phyloP scores from a whole-genome alignment of 2,888 invertebrate genomes.

The Stenchaetothrips biformis region DNA sequence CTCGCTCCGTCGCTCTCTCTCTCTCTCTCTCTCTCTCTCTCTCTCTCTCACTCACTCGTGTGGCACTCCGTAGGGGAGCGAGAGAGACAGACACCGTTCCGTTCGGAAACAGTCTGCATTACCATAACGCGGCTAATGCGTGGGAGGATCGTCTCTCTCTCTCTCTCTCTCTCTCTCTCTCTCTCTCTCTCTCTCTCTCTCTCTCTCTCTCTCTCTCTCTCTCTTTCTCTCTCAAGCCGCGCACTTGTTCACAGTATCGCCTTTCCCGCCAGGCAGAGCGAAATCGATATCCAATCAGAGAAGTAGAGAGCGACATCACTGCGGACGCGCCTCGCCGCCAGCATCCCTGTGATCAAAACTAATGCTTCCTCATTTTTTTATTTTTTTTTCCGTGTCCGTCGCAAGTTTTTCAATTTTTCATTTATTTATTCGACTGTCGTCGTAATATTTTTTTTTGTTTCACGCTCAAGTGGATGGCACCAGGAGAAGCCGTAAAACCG shows the following conservation, averaged over 20 bases:
- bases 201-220: not conserved
- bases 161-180: not conserved
- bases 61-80: no score
- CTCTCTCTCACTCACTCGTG: no score
- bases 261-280: not conserved
- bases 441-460: not conserved
- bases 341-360: not conserved
- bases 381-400: not conserved
- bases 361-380: not conserved
- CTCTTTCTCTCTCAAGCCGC: not conserved
- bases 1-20: no score
- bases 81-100: no score
- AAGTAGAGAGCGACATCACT: not conserved
- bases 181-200: not conserved
- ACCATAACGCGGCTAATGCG: no score
- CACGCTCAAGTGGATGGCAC: constrained; percentile 16
- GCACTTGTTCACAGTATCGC: not conserved
- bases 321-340: no score
- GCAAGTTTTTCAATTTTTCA: not conserved
- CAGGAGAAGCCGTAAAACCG: constrained; percentile 7
- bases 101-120: no score
- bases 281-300: constrained; percentile 16
- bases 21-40: no score
- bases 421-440: not conserved
- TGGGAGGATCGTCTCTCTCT: no score